Conservation (phyloP, 2,113 vertebrate species). For the Grantiella picta region DNA sequence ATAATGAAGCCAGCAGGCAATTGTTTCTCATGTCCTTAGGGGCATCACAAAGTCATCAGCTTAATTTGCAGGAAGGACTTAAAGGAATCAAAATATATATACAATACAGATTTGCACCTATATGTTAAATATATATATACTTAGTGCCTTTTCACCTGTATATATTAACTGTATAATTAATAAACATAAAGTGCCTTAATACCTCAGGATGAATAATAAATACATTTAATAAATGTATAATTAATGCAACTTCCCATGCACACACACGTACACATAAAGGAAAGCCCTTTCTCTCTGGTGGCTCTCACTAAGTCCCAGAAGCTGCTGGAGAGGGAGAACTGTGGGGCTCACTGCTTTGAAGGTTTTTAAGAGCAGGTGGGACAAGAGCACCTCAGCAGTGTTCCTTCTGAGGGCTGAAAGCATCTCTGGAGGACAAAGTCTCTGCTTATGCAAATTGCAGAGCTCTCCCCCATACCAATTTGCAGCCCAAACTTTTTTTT, state of each 20-base stretch:
- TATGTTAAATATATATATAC: neutral
- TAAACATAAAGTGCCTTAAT: conserved; percentile 15
- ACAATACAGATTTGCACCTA: neutral
- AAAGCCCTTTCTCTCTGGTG: neutral
- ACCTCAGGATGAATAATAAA: conserved; percentile 1
- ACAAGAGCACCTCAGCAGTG: neutral
- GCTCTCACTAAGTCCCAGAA: neutral
- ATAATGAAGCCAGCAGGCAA: neutral
- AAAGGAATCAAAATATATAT: neutral
- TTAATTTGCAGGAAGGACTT: conserved; percentile 10
- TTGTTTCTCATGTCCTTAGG: neutral
- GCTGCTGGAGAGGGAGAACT: neutral
- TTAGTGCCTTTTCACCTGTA: neutral
- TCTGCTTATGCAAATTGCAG: neutral
- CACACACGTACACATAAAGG: neutral
- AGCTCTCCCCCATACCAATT: neutral
- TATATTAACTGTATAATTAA: neutral
- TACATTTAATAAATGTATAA: conserved; percentile 14
- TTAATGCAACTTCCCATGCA: neutral
- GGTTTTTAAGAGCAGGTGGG: neutral
- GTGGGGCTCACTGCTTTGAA: neutral
- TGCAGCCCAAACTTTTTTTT: neutral
- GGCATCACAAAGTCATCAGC: neutral
- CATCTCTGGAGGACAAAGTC: neutral
- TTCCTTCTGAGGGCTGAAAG: neutral